Conservation (phyloP, 2,113 vertebrate species). For the Sakesphorus luctuosus region DNA sequence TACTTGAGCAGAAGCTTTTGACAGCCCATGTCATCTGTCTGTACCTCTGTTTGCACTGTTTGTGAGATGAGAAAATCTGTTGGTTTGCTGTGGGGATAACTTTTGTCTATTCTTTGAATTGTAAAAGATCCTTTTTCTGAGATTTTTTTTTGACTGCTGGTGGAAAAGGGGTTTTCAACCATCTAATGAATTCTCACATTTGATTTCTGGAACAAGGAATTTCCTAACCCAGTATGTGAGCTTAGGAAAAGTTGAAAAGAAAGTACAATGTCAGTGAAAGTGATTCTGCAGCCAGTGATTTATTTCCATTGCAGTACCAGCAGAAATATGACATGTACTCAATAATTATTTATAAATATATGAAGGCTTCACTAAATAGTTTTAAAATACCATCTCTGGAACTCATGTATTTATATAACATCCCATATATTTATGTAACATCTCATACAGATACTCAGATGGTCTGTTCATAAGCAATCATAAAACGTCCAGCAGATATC, state of each 20-base stretch:
- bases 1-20: neutral
- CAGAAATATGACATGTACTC: neutral
- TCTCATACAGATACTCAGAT: neutral
- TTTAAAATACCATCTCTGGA: neutral
- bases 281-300: neutral
- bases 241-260: neutral
- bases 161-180: neutral
- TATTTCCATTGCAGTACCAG: neutral
- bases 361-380: neutral
- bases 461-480: neutral
- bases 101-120: neutral
- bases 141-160: neutral
- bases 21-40: neutral
- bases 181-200: neutral
- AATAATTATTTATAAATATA: neutral
- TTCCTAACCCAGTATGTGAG: neutral
- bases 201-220: neutral
- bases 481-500: neutral
- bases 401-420: neutral
- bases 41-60: neutral
- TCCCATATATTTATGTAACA: neutral
- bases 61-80: neutral
- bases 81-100: accelerated
- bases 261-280: neutral
- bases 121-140: neutral